Evolutionary conservation across 2,797 vertebrate genomes (phyloP).

Genomic region (Tokudaia muenninki): DNA sequence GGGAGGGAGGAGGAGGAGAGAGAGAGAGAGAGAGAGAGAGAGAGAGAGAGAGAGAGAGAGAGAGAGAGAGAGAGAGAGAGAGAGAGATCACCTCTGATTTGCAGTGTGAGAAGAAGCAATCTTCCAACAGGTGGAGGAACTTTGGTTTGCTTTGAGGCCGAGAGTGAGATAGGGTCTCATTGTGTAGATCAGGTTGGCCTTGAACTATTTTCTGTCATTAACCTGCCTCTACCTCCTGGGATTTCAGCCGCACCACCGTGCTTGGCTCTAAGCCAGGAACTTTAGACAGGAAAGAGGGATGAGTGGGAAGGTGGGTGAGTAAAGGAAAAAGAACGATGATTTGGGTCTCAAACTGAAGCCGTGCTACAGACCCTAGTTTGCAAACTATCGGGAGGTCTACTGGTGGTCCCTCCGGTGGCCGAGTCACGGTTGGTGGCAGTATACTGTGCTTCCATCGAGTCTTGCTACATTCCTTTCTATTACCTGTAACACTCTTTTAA

Average conservation of each 20-base stretch:
- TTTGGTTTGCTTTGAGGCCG: background rate
- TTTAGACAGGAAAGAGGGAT: background rate
- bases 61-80: no score
- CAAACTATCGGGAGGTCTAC: background rate
- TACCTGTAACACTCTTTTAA: background rate
- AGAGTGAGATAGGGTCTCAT: background rate
- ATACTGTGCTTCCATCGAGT: background rate
- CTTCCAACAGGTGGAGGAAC: background rate
- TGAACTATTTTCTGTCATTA: background rate
- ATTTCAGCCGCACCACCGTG: background rate
- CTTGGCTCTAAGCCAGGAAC: conserved; percentile 14
- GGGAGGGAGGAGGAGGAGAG: background rate
- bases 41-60: background rate
- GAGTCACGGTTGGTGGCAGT: background rate
- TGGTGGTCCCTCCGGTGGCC: background rate
- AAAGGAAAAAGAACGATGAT: background rate
- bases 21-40: no score
- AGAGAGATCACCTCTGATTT: background rate
- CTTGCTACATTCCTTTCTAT: background rate
- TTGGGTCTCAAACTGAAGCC: background rate
- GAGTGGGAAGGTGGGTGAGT: background rate
- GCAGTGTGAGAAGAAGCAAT: background rate
- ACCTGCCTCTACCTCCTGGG: background rate
- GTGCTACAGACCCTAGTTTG: background rate
- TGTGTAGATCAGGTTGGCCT: background rate